These are phyloP conservation scores for Petrocephalus schoutedeni DNA, from an alignment of 2,797 vertebrate species.

Conservation along the genomic window DNA sequence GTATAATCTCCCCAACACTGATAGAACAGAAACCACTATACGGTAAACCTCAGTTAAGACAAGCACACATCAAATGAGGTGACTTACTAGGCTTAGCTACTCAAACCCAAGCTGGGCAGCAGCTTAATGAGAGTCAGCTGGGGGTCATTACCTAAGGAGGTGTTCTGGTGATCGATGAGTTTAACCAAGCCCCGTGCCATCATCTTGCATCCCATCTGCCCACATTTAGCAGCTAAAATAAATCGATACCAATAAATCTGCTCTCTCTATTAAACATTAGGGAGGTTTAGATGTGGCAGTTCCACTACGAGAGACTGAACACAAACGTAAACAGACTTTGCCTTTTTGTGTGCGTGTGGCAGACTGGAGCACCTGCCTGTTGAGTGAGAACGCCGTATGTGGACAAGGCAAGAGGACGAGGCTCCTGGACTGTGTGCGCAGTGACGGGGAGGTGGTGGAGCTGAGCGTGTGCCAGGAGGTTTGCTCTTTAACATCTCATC, in stretches of 20 bases:
- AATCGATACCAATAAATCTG: neutral
- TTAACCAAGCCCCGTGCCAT: neutral
- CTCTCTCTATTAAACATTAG: neutral
- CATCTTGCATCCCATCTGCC: neutral
- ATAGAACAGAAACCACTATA: neutral
- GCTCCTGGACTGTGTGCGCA: conserved; percentile 79
- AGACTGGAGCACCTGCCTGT: conserved; percentile 93
- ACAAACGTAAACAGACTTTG: neutral
- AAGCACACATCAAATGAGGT: neutral
- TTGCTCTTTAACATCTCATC: conserved; percentile 33
- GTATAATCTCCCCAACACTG: neutral
- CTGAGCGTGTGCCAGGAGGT: conserved; percentile 75
- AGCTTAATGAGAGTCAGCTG: neutral
- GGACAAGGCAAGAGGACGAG: conserved; percentile 72
- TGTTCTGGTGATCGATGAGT: neutral
- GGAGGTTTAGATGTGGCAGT: neutral
- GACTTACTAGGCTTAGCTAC: neutral
- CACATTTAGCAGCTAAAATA: neutral
- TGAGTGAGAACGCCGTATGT: conserved; percentile 79
- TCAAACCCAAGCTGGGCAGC: neutral
- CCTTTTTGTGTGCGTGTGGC: conserved; percentile 13
- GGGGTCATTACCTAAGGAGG: neutral
- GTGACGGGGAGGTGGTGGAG: conserved; percentile 71
- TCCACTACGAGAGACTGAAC: neutral
- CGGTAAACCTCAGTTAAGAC: neutral